Conservation (phyloP, 1,140 invertebrate species). For the Drosophila suzukii region DNA sequence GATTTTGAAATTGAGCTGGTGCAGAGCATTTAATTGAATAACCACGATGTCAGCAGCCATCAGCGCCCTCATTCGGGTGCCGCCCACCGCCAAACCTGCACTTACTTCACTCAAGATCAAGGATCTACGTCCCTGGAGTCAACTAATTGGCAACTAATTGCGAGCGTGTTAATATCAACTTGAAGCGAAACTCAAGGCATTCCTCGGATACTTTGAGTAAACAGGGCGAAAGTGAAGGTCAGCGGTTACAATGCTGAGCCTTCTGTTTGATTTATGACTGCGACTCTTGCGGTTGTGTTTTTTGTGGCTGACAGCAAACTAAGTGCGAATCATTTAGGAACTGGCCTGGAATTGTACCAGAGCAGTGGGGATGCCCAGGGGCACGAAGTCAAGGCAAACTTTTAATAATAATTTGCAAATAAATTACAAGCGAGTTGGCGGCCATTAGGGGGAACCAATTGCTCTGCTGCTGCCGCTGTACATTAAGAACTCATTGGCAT, state of each 20-base stretch:
- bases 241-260: slow-evolving; percentile 6
- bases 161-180: slow-evolving; percentile 56
- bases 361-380: not conserved
- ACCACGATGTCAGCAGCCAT: slow-evolving; percentile 53
- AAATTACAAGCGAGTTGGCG: slow-evolving; percentile 76
- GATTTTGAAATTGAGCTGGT: slow-evolving; percentile 75
- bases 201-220: slow-evolving; percentile 8
- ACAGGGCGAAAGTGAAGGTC: slow-evolving; percentile 10
- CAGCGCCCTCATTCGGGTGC: slow-evolving; percentile 26
- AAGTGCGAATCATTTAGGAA: slow-evolving; percentile 80
- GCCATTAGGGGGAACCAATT: slow-evolving; percentile 63
- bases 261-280: slow-evolving; percentile 69
- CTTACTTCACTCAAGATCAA: slow-evolving; percentile 2
- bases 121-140: slow-evolving; percentile 7
- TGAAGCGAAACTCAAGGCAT: slow-evolving; percentile 5
- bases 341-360: slow-evolving; percentile 23
- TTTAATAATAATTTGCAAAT: slow-evolving; percentile 84
- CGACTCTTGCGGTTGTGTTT: slow-evolving; percentile 63
- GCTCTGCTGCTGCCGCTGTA: slow-evolving; percentile 46
- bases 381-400: slow-evolving; percentile 49
- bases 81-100: not conserved
- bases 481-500: slow-evolving; percentile 84
- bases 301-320: slow-evolving; percentile 79
- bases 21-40: slow-evolving; percentile 77
- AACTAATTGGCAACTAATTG: slow-evolving; percentile 75